These are phyloP conservation scores for Trachurus trachurus DNA, from an alignment of 2,797 vertebrate species.

Conservation along the genomic window DNA sequence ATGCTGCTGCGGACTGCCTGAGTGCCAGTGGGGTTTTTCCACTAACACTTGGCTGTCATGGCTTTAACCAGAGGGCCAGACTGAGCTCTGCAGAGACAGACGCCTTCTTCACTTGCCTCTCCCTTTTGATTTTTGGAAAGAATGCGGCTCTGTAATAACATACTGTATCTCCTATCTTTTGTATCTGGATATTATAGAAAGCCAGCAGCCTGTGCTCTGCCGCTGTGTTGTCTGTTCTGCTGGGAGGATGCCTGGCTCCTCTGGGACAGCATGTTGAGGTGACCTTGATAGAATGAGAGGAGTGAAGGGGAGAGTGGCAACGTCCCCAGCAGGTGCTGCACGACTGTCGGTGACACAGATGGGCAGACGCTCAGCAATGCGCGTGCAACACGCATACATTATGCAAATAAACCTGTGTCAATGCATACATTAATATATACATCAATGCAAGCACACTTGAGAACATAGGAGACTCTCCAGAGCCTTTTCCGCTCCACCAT, in stretches of 20 bases:
- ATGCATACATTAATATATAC: conserved; percentile 36
- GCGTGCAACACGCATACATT: conserved; percentile 62
- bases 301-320: conserved; percentile 59
- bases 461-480: conserved; percentile 4
- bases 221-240: conserved; percentile 40
- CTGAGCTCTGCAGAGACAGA: conserved; percentile 60
- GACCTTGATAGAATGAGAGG: conserved; percentile 76
- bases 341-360: conserved; percentile 71
- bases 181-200: conserved; percentile 47
- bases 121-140: conserved; percentile 59
- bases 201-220: conserved; percentile 32
- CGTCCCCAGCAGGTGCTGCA: conserved; percentile 73
- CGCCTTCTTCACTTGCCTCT: conserved; percentile 62
- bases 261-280: conserved; percentile 70
- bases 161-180: conserved; percentile 36
- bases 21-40: conserved; percentile 77
- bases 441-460: conserved; percentile 31
- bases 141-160: conserved; percentile 54
- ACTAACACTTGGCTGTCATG: conserved; percentile 73
- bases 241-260: conserved; percentile 55
- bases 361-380: conserved; percentile 51
- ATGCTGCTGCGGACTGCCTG: conserved; percentile 58
- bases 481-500: conserved; percentile 20
- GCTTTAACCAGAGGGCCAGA: conserved; percentile 62
- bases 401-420: conserved; percentile 70